phyloP scores from a whole-genome alignment of 2,888 invertebrate species.

The Fragum fragum region DNA sequence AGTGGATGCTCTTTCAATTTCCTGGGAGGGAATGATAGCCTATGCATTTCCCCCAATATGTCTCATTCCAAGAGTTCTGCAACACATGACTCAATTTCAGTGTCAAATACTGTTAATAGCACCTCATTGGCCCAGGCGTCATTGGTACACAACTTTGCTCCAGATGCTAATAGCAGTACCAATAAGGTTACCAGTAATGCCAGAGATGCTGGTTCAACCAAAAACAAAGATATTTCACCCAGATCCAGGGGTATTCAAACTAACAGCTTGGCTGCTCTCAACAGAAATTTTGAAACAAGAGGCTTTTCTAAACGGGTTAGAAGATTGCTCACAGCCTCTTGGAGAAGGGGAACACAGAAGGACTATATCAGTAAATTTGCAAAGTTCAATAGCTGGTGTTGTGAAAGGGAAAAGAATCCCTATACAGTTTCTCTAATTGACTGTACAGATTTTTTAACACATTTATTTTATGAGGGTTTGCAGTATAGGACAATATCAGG shows the following conservation, averaged over 20 bases:
- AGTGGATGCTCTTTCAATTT: too few species aligned
- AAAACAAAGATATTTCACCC: conserved; percentile 35
- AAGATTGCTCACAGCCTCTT: conserved; percentile 46
- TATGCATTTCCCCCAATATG: conserved; percentile 29
- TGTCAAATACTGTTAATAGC: conserved; percentile 27
- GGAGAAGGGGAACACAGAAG: conserved; percentile 41
- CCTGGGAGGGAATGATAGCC: conserved; percentile 9
- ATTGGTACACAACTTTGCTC: conserved; percentile 23
- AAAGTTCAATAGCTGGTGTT: conserved; percentile 47
- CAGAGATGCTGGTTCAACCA: conserved; percentile 20
- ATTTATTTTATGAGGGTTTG: conserved; percentile 24
- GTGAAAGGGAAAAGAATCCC: conserved; percentile 36
- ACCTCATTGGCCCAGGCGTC: conserved; percentile 14
- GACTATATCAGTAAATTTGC: conserved; percentile 2
- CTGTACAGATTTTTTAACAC: conserved; percentile 49
- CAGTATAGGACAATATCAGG: conserved; percentile 37
- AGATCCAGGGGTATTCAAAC: conserved; percentile 31
- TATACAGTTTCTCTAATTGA: conserved; percentile 41
- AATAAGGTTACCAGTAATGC: background rate
- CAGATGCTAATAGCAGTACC: conserved; percentile 19
- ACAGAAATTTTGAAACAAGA: conserved; percentile 28
- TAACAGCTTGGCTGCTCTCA: conserved; percentile 44
- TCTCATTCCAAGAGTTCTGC: conserved; percentile 10
- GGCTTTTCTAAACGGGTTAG: conserved; percentile 37
- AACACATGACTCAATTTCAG: conserved; percentile 20